Conservation (phyloP, 2,888 invertebrate genomes). For the Drosophila mimica region DNA sequence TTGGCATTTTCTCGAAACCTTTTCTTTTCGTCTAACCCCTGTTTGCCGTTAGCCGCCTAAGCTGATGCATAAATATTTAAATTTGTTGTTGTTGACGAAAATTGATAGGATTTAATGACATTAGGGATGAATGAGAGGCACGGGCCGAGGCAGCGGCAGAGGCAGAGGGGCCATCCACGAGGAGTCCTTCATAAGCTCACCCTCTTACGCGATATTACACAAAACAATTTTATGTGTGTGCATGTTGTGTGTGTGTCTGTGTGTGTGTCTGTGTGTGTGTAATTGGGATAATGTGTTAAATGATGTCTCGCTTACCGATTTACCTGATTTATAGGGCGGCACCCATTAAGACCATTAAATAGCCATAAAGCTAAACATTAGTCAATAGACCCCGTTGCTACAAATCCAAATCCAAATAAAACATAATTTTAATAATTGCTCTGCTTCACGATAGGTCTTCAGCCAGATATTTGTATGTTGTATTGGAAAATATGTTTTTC, state of each 20-base stretch:
- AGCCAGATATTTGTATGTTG: too few species aligned
- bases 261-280: slow-evolving; percentile 20
- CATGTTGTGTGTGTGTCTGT: slow-evolving; percentile 9
- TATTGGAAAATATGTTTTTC: too few species aligned
- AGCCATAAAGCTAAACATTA: slow-evolving; percentile 55
- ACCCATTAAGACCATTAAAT: slow-evolving; percentile 62
- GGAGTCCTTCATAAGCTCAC: slow-evolving; percentile 59
- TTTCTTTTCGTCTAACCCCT: slow-evolving; percentile 39
- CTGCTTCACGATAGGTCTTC: neutral
- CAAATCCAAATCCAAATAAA: slow-evolving; percentile 23
- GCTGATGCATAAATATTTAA: slow-evolving; percentile 72
- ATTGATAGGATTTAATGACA: slow-evolving; percentile 80
- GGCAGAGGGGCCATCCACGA: slow-evolving; percentile 26
- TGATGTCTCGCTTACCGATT: slow-evolving; percentile 52
- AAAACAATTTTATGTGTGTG: slow-evolving; percentile 30
- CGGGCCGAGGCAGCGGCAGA: slow-evolving; percentile 27
- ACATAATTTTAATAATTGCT: slow-evolving; percentile 50
- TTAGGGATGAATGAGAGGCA: slow-evolving; percentile 52
- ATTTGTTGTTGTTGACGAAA: slow-evolving; percentile 70
- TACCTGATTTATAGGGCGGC: slow-evolving; percentile 64
- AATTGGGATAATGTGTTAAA: slow-evolving; percentile 58
- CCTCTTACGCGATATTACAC: slow-evolving; percentile 55
- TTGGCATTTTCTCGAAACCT: slow-evolving; percentile 68
- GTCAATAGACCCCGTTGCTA: slow-evolving; percentile 33
- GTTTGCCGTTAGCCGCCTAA: slow-evolving; percentile 55